Conservation (phyloP, 35 echinoderm and acorn worm genomes). For the Heliocidaris erythrogramma region DNA sequence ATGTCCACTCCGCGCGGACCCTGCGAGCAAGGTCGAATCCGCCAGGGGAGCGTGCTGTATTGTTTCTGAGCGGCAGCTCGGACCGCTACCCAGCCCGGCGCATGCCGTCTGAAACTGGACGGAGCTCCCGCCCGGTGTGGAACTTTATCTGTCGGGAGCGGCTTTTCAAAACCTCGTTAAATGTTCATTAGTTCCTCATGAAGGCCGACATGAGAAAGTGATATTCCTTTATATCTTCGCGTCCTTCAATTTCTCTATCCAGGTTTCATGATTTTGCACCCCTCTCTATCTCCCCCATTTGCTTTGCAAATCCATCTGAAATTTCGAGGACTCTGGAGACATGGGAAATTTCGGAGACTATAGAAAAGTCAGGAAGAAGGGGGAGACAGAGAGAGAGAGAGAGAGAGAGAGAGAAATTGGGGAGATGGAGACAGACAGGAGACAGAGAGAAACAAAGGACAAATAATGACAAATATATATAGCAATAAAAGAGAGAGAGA, state of each 20-base stretch:
- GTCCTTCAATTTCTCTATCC: background rate
- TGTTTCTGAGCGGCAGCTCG: background rate
- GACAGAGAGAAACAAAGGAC: too few species aligned
- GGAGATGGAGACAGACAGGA: background rate
- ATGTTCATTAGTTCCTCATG: background rate
- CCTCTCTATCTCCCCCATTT: too few species aligned
- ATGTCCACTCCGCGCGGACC: background rate
- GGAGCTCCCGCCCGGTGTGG: background rate
- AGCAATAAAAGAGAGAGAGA: too few species aligned
- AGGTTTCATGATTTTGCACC: too few species aligned
- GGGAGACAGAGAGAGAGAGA: background rate
- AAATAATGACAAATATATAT: too few species aligned
- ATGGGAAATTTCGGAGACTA: background rate
- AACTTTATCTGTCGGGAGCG: background rate
- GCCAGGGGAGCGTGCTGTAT: background rate
- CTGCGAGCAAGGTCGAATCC: background rate
- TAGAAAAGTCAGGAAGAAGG: background rate
- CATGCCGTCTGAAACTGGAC: background rate
- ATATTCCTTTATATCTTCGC: background rate
- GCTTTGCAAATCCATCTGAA: too few species aligned
- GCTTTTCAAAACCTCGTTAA: conserved; percentile 1
- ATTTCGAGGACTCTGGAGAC: background rate
- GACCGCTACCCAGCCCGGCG: background rate
- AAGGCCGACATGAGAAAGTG: background rate
- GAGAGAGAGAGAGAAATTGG: background rate